Conservation (phyloP, 2,113 vertebrate species). For the Ctenomys sociabilis region DNA sequence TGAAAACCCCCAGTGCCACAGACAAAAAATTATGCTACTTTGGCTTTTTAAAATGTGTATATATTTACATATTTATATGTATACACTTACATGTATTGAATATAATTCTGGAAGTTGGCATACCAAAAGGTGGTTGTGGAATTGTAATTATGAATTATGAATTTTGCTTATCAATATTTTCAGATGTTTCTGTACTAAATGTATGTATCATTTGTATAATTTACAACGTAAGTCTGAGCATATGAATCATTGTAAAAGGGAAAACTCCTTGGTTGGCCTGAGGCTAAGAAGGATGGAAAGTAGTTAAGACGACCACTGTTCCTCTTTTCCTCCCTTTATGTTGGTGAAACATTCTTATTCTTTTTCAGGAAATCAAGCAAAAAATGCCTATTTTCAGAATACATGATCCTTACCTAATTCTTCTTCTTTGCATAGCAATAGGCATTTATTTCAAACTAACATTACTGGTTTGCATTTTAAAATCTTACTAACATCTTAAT, state of each 20-base stretch:
- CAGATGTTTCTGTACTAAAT: not conserved
- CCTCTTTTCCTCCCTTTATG: not conserved
- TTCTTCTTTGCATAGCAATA: not conserved
- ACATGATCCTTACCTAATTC: not conserved
- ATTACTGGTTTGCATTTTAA: slow-evolving; percentile 17
- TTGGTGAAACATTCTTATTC: not conserved
- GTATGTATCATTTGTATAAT: not conserved
- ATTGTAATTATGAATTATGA: not conserved
- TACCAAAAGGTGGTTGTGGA: not conserved
- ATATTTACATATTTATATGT: not conserved
- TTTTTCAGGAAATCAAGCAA: not conserved
- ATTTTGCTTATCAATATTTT: slow-evolving; percentile 23
- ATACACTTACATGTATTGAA: not conserved
- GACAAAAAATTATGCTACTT: not conserved
- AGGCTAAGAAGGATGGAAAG: not conserved
- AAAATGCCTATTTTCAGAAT: not conserved
- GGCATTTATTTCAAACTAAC: slow-evolving; percentile 31
- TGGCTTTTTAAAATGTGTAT: not conserved
- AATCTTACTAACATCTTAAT: slow-evolving; percentile 33
- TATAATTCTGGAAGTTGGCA: not conserved
- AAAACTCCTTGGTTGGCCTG: not conserved
- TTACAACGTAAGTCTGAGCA: not conserved
- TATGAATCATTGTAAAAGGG: not conserved
- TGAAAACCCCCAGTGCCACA: not conserved
- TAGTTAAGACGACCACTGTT: not conserved